These are phyloP conservation scores for Neolamprologus sp. DNA, from an alignment of 2,113 vertebrate genomes.

Conservation along the genomic window DNA sequence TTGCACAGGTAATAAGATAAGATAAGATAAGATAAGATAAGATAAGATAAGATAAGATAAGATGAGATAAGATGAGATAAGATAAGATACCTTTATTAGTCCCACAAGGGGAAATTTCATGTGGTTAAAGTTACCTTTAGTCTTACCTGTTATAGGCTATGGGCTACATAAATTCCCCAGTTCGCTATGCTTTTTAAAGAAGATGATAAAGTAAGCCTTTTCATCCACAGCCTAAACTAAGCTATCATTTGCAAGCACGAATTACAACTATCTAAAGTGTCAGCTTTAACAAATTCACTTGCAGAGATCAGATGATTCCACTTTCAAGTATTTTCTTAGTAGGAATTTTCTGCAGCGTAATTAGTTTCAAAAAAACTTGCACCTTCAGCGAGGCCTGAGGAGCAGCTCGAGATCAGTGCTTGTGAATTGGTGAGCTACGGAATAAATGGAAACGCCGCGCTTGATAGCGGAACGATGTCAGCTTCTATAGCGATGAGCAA, in stretches of 20 bases:
- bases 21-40: no score
- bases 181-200: not conserved
- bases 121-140: not conserved
- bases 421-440: not conserved
- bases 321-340: not conserved
- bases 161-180: not conserved
- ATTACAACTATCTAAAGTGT: not conserved
- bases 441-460: not conserved
- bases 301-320: not conserved
- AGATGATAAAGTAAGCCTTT: not conserved
- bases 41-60: rapidly evolving
- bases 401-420: not conserved
- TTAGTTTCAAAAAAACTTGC: not conserved
- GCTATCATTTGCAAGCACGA: not conserved
- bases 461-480: not conserved
- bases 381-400: not conserved
- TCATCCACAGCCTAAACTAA: not conserved
- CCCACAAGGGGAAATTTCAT: not conserved
- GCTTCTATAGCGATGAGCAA: not conserved
- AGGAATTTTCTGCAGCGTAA: not conserved
- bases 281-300: not conserved
- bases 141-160: not conserved
- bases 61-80: no score
- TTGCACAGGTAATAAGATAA: not conserved
- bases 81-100: not conserved